Percentiles rank a stretch among this genome's conserved stretches.
Evolutionary conservation across 1,140 invertebrate genomes (phyloP).

Genomic region (Nymphalis io): DNA sequence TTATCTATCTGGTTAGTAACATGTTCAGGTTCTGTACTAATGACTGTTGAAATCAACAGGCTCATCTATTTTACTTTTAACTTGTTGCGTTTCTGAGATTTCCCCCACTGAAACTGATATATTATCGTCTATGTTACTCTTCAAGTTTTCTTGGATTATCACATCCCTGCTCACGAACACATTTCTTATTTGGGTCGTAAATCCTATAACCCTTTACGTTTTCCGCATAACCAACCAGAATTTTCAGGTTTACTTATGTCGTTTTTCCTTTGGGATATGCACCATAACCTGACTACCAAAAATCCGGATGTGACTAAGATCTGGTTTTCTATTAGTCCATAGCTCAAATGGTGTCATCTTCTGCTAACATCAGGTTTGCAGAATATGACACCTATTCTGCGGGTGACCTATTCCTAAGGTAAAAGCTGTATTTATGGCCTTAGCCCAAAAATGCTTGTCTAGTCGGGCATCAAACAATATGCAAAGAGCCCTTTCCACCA

Average conservation of each 20-base stretch:
- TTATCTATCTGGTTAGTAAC: too few species aligned
- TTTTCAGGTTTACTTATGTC: background rate
- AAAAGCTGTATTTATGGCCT: background rate
- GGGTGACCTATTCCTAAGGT: too few species aligned
- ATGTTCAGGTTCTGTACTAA: too few species aligned
- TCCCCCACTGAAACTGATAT: constrained; percentile 11
- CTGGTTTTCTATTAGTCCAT: background rate
- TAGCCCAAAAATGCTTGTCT: constrained; percentile 24
- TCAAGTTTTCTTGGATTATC: background rate
- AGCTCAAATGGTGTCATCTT: constrained; percentile 5
- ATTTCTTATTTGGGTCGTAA: background rate
- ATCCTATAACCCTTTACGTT: constrained; percentile 1
- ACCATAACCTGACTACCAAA: background rate
- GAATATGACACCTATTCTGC: too few species aligned
- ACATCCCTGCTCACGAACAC: background rate
- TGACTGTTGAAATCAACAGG: too few species aligned
- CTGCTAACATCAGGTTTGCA: too few species aligned
- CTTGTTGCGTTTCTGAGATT: background rate
- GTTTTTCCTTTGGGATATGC: background rate
- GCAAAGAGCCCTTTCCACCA: constrained; percentile 30
- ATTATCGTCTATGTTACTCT: background rate
- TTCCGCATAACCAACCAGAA: background rate
- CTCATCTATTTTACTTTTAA: too few species aligned
- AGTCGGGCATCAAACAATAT: constrained; percentile 37
- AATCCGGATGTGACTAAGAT: background rate